Percentiles rank a stretch among this genome's conserved stretches.
Evolutionary conservation across 2,797 vertebrate species (phyloP).

Genomic region (Siniperca scherzeri): DNA sequence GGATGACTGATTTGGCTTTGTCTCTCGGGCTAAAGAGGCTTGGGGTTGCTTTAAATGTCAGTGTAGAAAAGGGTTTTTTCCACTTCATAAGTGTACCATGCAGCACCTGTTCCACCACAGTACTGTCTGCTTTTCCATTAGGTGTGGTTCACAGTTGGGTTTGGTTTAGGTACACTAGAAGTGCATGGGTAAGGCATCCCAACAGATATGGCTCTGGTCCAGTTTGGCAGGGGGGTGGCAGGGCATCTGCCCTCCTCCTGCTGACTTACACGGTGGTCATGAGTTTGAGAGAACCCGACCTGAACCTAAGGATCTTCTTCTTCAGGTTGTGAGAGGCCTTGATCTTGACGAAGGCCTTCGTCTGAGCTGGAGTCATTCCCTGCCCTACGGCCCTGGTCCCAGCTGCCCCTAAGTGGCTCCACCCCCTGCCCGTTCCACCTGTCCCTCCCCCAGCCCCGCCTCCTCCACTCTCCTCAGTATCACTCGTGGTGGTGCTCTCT

Average conservation of each 20-base stretch:
- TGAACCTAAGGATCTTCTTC: conserved; percentile 95
- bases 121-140: neutral
- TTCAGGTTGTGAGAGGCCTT: conserved; percentile 97
- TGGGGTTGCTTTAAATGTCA: conserved; percentile 10
- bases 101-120: neutral
- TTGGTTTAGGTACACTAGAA: neutral
- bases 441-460: conserved; percentile 63
- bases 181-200: conserved; percentile 17
- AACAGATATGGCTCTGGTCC: neutral
- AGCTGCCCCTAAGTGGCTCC: conserved; percentile 57
- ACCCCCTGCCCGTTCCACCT: conserved; percentile 72
- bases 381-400: conserved; percentile 55
- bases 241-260: neutral
- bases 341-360: conserved; percentile 93
- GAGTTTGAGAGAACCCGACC: conserved; percentile 94
- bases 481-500: conserved; percentile 89
- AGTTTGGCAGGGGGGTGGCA: neutral
- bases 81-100: neutral
- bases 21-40: neutral
- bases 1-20: neutral
- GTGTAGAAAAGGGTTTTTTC: neutral
- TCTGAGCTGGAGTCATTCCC: conserved; percentile 84
- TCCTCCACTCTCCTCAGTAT: conserved; percentile 90
- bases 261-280: conserved; percentile 93
- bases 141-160: neutral